These are phyloP conservation scores for Anorthoa munda DNA, from an alignment of 2,888 invertebrate genomes.

Conservation along the genomic window DNA sequence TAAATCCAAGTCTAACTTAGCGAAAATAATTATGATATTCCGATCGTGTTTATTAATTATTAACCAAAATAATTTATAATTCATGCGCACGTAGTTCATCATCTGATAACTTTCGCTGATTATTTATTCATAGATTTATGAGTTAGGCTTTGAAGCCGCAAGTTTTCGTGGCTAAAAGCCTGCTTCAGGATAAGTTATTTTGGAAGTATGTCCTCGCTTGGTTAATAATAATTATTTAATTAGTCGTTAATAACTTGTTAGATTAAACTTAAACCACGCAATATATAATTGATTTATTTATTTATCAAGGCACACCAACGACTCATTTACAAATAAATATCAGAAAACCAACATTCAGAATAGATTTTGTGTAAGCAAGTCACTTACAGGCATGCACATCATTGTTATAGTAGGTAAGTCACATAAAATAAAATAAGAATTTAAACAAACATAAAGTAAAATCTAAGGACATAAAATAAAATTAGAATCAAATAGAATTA, in stretches of 20 bases:
- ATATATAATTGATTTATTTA: too few relatives aligned
- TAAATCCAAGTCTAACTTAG: background rate
- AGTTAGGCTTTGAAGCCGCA: slow-evolving; percentile 32
- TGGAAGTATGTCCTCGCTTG: slow-evolving; percentile 2
- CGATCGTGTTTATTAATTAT: slow-evolving; percentile 12
- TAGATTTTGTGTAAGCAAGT: too few relatives aligned
- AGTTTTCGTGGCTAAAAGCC: slow-evolving; percentile 25
- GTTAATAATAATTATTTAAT: slow-evolving; percentile 23
- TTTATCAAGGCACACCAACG: too few relatives aligned
- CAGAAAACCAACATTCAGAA: too few relatives aligned
- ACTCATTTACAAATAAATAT: too few relatives aligned
- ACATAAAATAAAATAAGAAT: too few relatives aligned
- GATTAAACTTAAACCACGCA: background rate
- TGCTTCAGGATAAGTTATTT: slow-evolving; percentile 18
- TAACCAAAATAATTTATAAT: slow-evolving; percentile 20
- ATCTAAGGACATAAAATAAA: too few relatives aligned
- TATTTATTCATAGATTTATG: slow-evolving; percentile 48
- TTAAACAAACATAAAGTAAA: too few relatives aligned
- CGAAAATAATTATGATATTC: slow-evolving; percentile 3
- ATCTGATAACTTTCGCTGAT: slow-evolving; percentile 30
- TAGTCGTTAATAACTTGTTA: slow-evolving; percentile 6
- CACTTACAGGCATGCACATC: too few relatives aligned
- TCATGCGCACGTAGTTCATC: slow-evolving; percentile 23
- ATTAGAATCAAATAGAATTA: too few relatives aligned
- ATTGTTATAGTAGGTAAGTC: too few relatives aligned